Evolutionary conservation across 2,888 invertebrate species (phyloP).

Genomic region (Nemoura dubitans): DNA sequence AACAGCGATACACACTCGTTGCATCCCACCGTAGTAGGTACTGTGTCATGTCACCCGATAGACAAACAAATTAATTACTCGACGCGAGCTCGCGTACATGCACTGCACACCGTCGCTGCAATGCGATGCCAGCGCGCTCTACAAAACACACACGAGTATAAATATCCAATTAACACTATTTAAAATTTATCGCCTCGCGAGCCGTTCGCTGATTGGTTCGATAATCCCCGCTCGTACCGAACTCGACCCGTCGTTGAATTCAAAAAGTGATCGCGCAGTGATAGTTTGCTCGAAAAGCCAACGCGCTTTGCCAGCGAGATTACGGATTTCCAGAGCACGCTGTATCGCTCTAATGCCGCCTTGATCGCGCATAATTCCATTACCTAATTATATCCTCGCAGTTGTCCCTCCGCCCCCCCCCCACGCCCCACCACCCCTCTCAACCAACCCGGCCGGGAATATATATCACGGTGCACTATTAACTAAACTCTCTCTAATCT

Average conservation of each 20-base stretch:
- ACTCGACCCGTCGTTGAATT: not conserved
- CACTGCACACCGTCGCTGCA: not conserved
- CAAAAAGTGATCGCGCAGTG: not conserved
- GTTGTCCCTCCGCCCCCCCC: too few relatives aligned
- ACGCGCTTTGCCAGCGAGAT: not conserved
- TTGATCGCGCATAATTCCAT: constrained; percentile 39
- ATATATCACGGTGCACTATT: constrained; percentile 30
- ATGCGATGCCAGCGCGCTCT: not conserved
- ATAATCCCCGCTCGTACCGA: not conserved
- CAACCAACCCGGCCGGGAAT: constrained; percentile 28
- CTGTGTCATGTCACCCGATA: not conserved
- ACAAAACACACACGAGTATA: not conserved
- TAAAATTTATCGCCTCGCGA: constrained; percentile 25
- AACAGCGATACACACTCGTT: not conserved
- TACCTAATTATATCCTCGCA: constrained; percentile 34
- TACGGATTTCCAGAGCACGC: not conserved
- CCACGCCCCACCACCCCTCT: not conserved
- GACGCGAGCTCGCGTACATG: not conserved
- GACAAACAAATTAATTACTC: not conserved
- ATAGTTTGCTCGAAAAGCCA: not conserved
- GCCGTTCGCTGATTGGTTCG: not conserved
- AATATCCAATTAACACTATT: constrained; percentile 34
- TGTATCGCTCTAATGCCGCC: not conserved
- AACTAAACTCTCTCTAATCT: constrained; percentile 30
- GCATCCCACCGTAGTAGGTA: too few relatives aligned